These are phyloP conservation scores for Pantherophis vulpinus DNA, from an alignment of 2,797 vertebrate species.

Conservation along the genomic window DNA sequence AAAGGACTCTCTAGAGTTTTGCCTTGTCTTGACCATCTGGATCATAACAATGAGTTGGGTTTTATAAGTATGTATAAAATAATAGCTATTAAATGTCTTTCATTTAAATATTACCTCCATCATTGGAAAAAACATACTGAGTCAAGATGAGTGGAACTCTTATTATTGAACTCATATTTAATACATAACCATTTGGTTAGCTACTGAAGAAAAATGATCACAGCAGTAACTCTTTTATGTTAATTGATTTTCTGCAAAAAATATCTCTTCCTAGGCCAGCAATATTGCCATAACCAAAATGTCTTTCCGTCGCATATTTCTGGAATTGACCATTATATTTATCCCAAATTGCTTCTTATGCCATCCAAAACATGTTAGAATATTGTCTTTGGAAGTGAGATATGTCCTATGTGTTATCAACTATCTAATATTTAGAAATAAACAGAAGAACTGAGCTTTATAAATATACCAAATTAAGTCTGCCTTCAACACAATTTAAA, in stretches of 20 bases:
- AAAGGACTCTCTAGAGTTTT: not conserved
- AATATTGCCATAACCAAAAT: not conserved
- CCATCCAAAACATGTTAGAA: not conserved
- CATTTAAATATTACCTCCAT: not conserved
- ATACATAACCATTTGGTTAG: not conserved
- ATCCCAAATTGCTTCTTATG: not conserved
- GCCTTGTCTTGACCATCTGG: too few relatives aligned
- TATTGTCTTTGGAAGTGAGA: not conserved
- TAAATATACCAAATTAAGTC: not conserved
- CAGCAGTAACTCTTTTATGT: not conserved
- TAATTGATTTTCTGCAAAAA: not conserved
- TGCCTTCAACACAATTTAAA: not conserved
- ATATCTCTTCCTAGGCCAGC: not conserved
- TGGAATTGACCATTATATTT: not conserved
- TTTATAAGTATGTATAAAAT: not conserved
- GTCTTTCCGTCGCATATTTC: not conserved
- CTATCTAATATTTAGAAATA: not conserved
- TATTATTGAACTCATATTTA: not conserved
- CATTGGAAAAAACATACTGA: not conserved
- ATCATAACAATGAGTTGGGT: not conserved
- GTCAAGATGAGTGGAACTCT: not conserved
- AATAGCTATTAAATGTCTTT: not conserved
- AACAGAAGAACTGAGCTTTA: not conserved
- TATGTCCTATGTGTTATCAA: not conserved
- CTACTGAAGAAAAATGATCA: not conserved